A percentile compares a stretch with the other conserved stretches of the same genome.
phyloP scores from a whole-genome alignment of 35 echinoderm and acorn worm species.

The Acanthaster planci region DNA sequence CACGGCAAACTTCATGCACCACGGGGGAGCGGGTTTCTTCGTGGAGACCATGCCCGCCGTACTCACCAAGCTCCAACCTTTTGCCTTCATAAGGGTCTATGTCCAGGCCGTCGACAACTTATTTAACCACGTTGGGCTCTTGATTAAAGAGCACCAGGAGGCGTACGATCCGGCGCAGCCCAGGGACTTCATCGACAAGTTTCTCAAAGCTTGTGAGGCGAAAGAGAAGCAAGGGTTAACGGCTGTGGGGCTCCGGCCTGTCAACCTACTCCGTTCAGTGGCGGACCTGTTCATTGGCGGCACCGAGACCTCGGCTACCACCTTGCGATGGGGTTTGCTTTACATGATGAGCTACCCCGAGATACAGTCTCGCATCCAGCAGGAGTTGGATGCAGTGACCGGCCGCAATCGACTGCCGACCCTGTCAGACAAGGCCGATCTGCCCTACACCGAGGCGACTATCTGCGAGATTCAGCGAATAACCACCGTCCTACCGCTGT shows the following conservation, averaged over 20 bases:
- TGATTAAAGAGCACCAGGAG: background rate
- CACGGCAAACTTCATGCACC: too few species aligned
- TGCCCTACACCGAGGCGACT: constrained; percentile 41
- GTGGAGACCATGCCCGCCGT: background rate
- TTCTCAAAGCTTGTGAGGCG: background rate
- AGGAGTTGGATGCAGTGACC: constrained; percentile 42
- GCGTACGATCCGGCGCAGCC: background rate
- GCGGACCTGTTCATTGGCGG: constrained; percentile 5
- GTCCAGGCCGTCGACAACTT: background rate
- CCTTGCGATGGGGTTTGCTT: constrained; percentile 33
- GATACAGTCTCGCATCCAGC: constrained; percentile 33
- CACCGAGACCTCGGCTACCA: constrained; percentile 12
- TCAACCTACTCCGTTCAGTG: background rate
- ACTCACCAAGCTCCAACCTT: background rate
- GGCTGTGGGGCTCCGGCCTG: background rate
- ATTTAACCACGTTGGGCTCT: too few species aligned
- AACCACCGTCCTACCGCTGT: background rate
- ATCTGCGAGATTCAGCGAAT: constrained; percentile 36
- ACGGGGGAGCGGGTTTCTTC: background rate
- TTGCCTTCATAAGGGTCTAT: background rate
- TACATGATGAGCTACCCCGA: constrained; percentile 31
- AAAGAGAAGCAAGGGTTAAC: background rate
- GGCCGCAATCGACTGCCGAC: constrained; percentile 19
- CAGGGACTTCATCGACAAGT: constrained; percentile 6
- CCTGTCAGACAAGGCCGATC: background rate